phyloP scores from a whole-genome alignment of 2,113 vertebrate genomes.

The Hippoglossus stenolepis region DNA sequence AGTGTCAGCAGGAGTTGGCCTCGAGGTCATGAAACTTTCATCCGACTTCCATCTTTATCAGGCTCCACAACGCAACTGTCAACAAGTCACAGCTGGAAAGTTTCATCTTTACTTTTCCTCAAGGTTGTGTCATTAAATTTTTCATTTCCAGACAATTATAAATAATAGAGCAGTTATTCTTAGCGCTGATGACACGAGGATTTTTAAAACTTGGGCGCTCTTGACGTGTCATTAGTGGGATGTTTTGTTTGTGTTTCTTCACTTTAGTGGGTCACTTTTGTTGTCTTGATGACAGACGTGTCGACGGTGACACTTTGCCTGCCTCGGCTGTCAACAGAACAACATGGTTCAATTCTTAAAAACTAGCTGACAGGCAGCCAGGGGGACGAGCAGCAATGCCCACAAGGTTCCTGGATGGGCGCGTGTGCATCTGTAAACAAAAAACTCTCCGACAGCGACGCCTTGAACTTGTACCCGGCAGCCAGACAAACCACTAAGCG shows the following conservation, averaged over 20 bases:
- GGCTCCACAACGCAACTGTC: neutral
- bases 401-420: conserved; percentile 16
- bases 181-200: neutral
- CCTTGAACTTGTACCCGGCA: conserved; percentile 27
- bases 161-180: neutral
- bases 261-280: conserved; percentile 57
- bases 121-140: neutral
- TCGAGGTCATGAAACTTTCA: conserved; percentile 8
- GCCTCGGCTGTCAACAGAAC: conserved; percentile 39
- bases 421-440: neutral
- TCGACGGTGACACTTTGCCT: neutral
- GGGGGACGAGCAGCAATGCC: conserved; percentile 19
- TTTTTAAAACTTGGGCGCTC: neutral
- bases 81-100: neutral
- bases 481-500: conserved; percentile 44
- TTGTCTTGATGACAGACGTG: conserved; percentile 27
- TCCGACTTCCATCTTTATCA: neutral
- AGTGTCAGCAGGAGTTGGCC: conserved; percentile 16
- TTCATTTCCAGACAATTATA: neutral
- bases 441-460: too few relatives aligned
- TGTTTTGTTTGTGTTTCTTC: conserved; percentile 36
- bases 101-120: neutral
- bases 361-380: conserved; percentile 32
- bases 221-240: conserved; percentile 11
- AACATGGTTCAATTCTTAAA: neutral